Base-by-base conservation (phyloP, 2,888 invertebrate species). In the Toxonevra muliebris region DNA sequence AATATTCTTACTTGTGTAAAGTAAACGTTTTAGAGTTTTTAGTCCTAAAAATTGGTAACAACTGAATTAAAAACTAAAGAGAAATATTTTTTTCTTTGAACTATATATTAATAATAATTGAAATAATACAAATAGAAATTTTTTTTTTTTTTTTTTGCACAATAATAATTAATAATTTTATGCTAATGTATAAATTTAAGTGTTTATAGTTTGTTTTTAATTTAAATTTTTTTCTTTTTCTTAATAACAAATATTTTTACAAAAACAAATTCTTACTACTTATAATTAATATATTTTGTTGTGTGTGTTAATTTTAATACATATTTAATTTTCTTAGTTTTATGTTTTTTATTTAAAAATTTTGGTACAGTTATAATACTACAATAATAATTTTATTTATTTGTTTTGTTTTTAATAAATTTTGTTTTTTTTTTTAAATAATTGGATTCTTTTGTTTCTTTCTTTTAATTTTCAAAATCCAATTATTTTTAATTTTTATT, bases 301-400 rank as follows among this genome's bases (percentile, higher is more conserved):
- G 10, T 58, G 8, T 64, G 30, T 48, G 19, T 40, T 59, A 42
- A 19, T 59, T 30, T 58, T 41, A 15, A 48, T n/a, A 5, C 3
- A 8, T 48, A 48, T 48, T 48, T 10, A 13, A 48, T 12, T 52
- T 20, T 41, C 50, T 57, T 61, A 52, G 67, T 60, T 61, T 62
- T 53, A 62, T 53, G n/a, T 62, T 52, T 60, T 48, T 66, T 65
- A 48, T 63, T 69, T 67, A 69, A 59, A 65, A 73, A 73, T 68
- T 75, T 75, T 75, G 74, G 73, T 75, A 75, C 74, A 74, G 69
- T 74, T 68, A 73, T 74, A 74, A 75, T 73, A 74, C 72, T 74
- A 72, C 30, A 8, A 55, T 64, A 20, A 53, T 59, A 41, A 61
- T 45, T 65, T 65, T 64, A 50, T 53, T 53, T n/a, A n/a, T n/a